phyloP scores from a whole-genome alignment of 2,797 vertebrate species.

The Tangara arthus region DNA sequence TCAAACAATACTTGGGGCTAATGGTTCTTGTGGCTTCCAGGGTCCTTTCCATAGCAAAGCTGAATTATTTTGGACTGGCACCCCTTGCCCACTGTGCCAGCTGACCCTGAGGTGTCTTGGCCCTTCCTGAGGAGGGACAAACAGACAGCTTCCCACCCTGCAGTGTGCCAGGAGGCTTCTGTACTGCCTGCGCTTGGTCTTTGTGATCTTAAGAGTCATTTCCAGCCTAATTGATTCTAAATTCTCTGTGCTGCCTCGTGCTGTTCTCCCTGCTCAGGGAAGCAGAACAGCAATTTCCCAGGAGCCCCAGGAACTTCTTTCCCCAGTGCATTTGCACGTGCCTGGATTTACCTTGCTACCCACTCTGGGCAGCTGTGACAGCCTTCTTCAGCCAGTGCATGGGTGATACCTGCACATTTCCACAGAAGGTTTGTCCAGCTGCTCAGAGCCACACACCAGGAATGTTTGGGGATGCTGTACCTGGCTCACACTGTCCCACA shows the following conservation, averaged over 20 bases:
- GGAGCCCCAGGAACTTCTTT: neutral
- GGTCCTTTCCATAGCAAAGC: neutral
- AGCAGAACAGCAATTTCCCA: neutral
- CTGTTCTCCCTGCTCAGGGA: neutral
- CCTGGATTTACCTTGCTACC: neutral
- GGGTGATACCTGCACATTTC: neutral
- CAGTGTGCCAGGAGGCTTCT: neutral
- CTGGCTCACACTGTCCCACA: neutral
- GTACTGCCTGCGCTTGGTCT: neutral
- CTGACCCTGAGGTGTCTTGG: neutral
- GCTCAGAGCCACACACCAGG: neutral
- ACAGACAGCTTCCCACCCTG: neutral
- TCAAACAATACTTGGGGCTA: neutral
- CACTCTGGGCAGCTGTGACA: neutral
- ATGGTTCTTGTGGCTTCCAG: neutral
- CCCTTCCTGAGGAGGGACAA: neutral
- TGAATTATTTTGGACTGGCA: neutral
- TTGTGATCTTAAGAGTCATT: neutral
- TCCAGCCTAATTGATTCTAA: neutral
- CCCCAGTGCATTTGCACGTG: neutral
- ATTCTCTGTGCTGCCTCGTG: accelerated
- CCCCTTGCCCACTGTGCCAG: neutral
- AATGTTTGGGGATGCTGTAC: neutral
- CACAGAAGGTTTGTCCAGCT: neutral
- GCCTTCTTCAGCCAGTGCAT: neutral